A percentile compares a stretch with the other conserved stretches of the same genome.
These are phyloP conservation scores for Grallaria varia DNA, from an alignment of 2,113 vertebrate genomes.

Conservation along the genomic window DNA sequence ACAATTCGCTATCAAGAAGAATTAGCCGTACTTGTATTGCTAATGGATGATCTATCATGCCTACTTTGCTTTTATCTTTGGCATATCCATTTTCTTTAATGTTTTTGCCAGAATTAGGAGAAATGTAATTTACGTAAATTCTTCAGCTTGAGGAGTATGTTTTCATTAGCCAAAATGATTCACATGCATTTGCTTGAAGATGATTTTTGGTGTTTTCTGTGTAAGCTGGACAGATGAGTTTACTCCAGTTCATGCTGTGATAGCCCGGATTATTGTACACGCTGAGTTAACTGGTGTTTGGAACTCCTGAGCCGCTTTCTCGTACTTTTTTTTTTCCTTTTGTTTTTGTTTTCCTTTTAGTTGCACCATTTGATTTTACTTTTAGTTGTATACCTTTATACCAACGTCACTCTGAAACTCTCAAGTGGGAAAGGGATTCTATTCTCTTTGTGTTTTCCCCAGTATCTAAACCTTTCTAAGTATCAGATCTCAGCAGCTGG, in stretches of 20 bases:
- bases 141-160: neutral
- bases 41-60: conserved; percentile 3
- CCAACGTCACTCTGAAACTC: neutral
- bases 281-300: neutral
- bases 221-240: neutral
- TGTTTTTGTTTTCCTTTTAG: neutral
- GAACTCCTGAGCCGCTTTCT: neutral
- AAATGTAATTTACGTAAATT: neutral
- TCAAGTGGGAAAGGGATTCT: neutral
- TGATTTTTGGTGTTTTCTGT: neutral
- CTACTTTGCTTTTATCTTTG: conserved; percentile 1
- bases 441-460: neutral
- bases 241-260: neutral
- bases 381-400: neutral
- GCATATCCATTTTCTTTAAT: conserved; percentile 29
- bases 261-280: neutral
- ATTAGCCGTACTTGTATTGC: neutral
- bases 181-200: neutral
- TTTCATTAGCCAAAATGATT: conserved; percentile 24
- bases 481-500: neutral
- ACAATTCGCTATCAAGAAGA: conserved; percentile 12
- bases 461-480: neutral
- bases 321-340: accelerated
- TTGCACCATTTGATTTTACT: neutral
- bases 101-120: conserved; percentile 33